Conservation (phyloP, 2,797 vertebrate species). For the Sebastolobus alascanus region DNA sequence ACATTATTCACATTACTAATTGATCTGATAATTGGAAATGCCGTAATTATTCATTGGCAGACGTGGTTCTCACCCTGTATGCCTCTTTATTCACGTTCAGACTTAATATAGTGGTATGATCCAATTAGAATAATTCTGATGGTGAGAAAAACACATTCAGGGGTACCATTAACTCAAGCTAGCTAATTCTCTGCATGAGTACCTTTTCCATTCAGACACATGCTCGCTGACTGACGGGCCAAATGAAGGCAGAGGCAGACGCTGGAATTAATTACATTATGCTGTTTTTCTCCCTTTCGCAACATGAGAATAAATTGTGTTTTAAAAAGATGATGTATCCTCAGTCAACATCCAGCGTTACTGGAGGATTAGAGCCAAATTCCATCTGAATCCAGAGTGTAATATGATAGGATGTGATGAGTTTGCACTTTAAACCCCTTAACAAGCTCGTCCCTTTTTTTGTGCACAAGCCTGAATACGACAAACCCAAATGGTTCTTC, state of each 20-base stretch:
- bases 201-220: conserved; percentile 69
- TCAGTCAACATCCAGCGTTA: neutral
- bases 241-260: conserved; percentile 69
- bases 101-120: conserved; percentile 51
- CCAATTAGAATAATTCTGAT: conserved; percentile 72
- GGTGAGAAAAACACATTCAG: conserved; percentile 56
- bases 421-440: conserved; percentile 13
- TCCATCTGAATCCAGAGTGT: neutral
- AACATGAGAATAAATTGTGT: conserved; percentile 16
- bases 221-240: conserved; percentile 68
- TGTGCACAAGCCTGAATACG: neutral
- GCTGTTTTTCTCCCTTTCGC: conserved; percentile 18
- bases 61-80: conserved; percentile 20
- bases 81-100: conserved; percentile 31
- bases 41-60: conserved; percentile 13
- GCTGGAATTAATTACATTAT: conserved; percentile 66
- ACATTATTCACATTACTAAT: conserved; percentile 30
- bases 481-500: neutral
- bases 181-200: conserved; percentile 73
- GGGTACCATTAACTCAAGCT: conserved; percentile 62
- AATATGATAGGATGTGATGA: neutral
- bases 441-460: neutral
- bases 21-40: conserved; percentile 41
- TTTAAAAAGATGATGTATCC: conserved; percentile 37
- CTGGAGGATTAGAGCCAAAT: neutral